These are phyloP conservation scores for Cheumatopsyche charites DNA, from an alignment of 1,140 invertebrate genomes.

Conservation along the genomic window DNA sequence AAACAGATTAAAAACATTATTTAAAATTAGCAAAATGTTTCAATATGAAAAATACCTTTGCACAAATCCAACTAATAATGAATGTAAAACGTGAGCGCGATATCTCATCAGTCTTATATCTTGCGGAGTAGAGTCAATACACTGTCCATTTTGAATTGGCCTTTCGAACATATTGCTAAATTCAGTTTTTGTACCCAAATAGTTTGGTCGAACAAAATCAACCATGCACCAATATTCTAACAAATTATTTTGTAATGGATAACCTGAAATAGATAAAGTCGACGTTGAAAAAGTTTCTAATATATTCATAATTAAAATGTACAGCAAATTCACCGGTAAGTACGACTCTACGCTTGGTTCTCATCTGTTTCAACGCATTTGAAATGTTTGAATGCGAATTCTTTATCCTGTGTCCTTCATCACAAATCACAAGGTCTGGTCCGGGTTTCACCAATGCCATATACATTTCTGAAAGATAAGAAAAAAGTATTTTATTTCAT, in stretches of 20 bases:
- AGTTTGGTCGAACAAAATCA: slow-evolving; percentile 93
- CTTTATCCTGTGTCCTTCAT: slow-evolving; percentile 96
- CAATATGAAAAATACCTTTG: slow-evolving; percentile 65
- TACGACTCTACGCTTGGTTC: slow-evolving; percentile 87
- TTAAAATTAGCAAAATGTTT: not conserved
- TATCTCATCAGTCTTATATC: slow-evolving; percentile 90
- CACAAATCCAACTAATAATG: slow-evolving; percentile 89
- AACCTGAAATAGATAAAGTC: slow-evolving; percentile 61
- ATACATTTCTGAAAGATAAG: slow-evolving; percentile 72
- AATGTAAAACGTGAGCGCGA: slow-evolving; percentile 88
- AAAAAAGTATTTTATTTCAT: not conserved
- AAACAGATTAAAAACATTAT: not conserved
- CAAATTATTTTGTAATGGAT: slow-evolving; percentile 96
- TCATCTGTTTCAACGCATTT: slow-evolving; percentile 88
- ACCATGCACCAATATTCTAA: slow-evolving; percentile 98
- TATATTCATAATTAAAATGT: slow-evolving; percentile 18
- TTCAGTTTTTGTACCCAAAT: slow-evolving; percentile 89
- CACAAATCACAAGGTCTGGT: slow-evolving; percentile 93
- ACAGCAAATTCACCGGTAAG: slow-evolving; percentile 69
- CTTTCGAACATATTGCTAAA: slow-evolving; percentile 96
- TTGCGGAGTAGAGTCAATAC: slow-evolving; percentile 88
- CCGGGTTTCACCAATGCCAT: slow-evolving; percentile 87
- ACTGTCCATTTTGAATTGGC: slow-evolving; percentile 94
- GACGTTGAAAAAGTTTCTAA: slow-evolving; percentile 16
- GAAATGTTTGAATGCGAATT: slow-evolving; percentile 94